Evolutionary conservation across 2,888 invertebrate genomes (phyloP), one percentile per base, ranked within the genome.

Genomic region (Pseudanteris insignis): DNA sequence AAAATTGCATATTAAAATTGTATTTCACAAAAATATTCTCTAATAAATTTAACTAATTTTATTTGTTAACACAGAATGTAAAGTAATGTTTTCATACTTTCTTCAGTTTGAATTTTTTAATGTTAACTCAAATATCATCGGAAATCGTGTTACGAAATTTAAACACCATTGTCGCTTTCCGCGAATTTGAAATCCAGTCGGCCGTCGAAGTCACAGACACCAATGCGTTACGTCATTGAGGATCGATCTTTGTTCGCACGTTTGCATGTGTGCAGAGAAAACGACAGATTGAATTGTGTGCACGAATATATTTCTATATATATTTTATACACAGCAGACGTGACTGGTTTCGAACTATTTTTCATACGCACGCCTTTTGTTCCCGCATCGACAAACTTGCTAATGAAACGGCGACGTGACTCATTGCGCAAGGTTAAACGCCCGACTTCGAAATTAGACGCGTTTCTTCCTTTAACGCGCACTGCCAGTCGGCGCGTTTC

Each of bases 351-450:
- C 38, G 10, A 26, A 37, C 46, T 38, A 28, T 32, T 44, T 53
- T 40, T 37, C 33, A 2, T 33, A 12, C 26, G 26, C 18, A n/a
- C 33, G 43, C 28, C 44, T 58, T 50, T 58, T 58, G 58, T 55
- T 58, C 37, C 36, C 25, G 41, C 57, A 32, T 48, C 41, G 28
- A n/a, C 38, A 28, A 46, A 47, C 36, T 33, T 28, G 25, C 36
- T 59, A 59, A 59, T 53, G 36, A 47, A 33, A 43, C 37, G n/a
- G 13, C 55, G 43, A 32, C 28, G 37, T 62, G 62, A 62, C 57
- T 62, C 62, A 62, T 51, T 53, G 41, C 28, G 47, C 57, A 62
- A 57, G 62, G 57, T 57, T 57, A 62, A 53, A 48, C 47, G 57
- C 36, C 57, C 62, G 51, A 53, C 53, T 43, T 51, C 32, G 37